phyloP scores from a whole-genome alignment of 2,797 vertebrate species.

The Podargus strigoides region DNA sequence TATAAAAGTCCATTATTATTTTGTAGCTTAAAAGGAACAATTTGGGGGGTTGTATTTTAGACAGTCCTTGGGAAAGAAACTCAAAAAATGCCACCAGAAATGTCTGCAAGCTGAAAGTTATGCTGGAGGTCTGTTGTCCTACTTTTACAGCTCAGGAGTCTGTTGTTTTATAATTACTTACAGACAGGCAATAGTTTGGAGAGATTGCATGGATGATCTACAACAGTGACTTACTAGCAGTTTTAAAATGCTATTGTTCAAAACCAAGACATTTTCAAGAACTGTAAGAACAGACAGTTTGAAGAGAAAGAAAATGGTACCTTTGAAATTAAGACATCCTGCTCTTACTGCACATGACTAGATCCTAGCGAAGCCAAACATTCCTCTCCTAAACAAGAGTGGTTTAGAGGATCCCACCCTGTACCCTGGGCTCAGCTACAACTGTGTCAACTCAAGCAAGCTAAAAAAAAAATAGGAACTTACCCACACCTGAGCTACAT shows the following conservation, averaged over 20 bases:
- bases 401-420: not conserved
- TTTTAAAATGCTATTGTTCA: not conserved
- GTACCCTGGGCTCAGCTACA: not conserved
- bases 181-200: not conserved
- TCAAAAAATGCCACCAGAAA: not conserved
- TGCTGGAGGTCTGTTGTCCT: not conserved
- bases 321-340: not conserved
- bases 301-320: not conserved
- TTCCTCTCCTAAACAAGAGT: not conserved
- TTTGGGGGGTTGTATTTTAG: not conserved
- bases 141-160: not conserved
- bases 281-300: not conserved
- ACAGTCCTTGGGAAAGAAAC: not conserved
- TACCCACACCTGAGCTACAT: not conserved
- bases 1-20: not conserved
- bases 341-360: not conserved
- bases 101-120: not conserved
- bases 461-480: not conserved
- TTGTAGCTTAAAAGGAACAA: not conserved
- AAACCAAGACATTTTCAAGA: not conserved
- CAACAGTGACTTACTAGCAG: not conserved
- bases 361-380: not conserved
- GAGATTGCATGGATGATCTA: not conserved
- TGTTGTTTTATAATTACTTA: not conserved
- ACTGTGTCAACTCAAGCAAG: not conserved